phyloP scores from a whole-genome alignment of 30 jellyfish, hydroid and myxozoan species.

The Aurelia coerulea region DNA sequence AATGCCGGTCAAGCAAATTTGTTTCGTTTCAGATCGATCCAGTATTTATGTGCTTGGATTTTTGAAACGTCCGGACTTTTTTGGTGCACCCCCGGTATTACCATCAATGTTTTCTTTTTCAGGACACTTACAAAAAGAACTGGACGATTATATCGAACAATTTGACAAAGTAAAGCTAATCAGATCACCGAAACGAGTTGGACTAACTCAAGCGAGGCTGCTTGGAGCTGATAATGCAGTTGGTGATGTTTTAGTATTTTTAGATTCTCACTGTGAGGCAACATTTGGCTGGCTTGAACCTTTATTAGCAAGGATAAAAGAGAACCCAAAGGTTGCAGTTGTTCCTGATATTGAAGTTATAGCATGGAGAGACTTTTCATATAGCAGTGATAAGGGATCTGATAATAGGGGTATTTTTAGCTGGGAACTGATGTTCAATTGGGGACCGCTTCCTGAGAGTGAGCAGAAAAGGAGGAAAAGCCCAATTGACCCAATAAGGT shows the following conservation, averaged over 20 bases:
- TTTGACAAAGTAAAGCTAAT: slow-evolving; percentile 75
- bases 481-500: slow-evolving; percentile 88
- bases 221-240: slow-evolving; percentile 95
- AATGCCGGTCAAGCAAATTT: no score
- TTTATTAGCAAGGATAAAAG: slow-evolving; percentile 82
- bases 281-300: slow-evolving; percentile 99
- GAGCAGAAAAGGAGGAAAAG: slow-evolving; percentile 87
- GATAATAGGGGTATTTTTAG: slow-evolving; percentile 92
- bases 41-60: no score
- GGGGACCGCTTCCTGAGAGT: slow-evolving; percentile 98
- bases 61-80: no score
- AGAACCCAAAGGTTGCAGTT: slow-evolving; percentile 84
- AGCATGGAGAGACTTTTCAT: slow-evolving; percentile 89
- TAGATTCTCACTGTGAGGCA: slow-evolving; percentile 99
- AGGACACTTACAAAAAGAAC: slow-evolving; percentile 76
- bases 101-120: neutral
- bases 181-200: slow-evolving; percentile 95
- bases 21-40: no score
- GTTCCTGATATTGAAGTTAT: slow-evolving; percentile 98
- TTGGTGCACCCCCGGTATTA: no score
- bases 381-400: slow-evolving; percentile 91
- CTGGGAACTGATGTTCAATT: slow-evolving; percentile 98
- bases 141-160: slow-evolving; percentile 64
- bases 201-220: slow-evolving; percentile 97
- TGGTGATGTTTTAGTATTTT: slow-evolving; percentile 97